Evolutionary conservation across 2,797 vertebrate species (phyloP).

Genomic region (Pseudomugil gertrudae): DNA sequence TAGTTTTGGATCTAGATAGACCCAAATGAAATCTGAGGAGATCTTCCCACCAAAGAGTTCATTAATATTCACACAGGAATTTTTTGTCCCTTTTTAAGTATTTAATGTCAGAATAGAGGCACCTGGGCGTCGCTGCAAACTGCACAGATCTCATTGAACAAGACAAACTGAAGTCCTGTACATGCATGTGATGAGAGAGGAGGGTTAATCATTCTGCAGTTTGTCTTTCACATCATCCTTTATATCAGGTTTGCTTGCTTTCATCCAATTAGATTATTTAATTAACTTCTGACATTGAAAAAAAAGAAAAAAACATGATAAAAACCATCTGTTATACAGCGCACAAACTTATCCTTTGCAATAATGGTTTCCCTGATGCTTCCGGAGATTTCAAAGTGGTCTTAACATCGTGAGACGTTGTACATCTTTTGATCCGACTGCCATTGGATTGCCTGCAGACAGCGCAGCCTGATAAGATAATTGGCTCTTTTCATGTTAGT

Average conservation of each 20-base stretch:
- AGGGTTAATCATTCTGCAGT: constrained; percentile 32
- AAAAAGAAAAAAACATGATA: constrained; percentile 10
- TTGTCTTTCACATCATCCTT: constrained; percentile 20
- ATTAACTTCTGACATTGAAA: constrained; percentile 44
- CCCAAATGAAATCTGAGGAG: constrained; percentile 15
- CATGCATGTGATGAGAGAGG: constrained; percentile 25
- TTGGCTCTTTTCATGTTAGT: constrained; percentile 67
- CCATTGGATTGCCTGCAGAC: constrained; percentile 44
- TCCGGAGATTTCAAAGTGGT: constrained; percentile 75
- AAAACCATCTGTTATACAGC: constrained; percentile 17
- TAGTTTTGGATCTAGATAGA: constrained; percentile 26
- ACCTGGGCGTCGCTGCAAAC: constrained; percentile 13
- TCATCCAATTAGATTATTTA: constrained; percentile 39
- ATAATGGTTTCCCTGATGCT: constrained; percentile 76
- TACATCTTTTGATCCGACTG: constrained; percentile 44
- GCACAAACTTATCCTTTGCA: constrained; percentile 65
- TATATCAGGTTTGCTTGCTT: constrained; percentile 25
- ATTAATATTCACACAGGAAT: constrained; percentile 40
- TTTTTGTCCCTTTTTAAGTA: constrained; percentile 13
- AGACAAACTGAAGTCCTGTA: constrained; percentile 23
- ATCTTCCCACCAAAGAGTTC: constrained; percentile 11
- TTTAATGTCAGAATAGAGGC: constrained; percentile 27
- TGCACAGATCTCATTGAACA: constrained; percentile 23
- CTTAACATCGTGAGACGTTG: constrained; percentile 54
- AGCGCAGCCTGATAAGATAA: constrained; percentile 43